Percentiles rank a stretch among this genome's conserved stretches.
These are phyloP conservation scores for Tortricodes alternella DNA, from an alignment of 2,888 invertebrate genomes.

Conservation along the genomic window DNA sequence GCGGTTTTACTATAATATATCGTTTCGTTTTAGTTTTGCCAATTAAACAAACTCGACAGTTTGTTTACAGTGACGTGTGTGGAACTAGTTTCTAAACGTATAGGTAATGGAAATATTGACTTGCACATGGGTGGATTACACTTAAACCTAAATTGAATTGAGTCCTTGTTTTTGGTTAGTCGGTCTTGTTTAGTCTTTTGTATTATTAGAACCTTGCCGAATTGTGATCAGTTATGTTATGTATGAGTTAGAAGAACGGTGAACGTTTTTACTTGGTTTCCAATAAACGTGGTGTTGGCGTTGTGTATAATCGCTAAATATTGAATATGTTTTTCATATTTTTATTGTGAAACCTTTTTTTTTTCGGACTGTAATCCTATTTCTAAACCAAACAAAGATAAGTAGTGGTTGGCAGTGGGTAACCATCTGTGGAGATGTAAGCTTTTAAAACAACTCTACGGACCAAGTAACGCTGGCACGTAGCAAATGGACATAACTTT, in stretches of 20 bases:
- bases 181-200: conserved; percentile 36
- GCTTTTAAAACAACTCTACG: no score
- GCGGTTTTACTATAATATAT: conserved; percentile 48
- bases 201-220: conserved; percentile 49
- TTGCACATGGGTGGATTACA: conserved; percentile 61
- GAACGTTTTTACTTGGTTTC: conserved; percentile 4
- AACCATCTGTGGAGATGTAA: no score
- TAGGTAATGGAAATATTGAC: conserved; percentile 53
- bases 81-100: conserved; percentile 56
- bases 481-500: no score
- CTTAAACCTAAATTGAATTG: conserved; percentile 19
- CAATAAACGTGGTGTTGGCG: neutral
- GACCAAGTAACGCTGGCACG: no score
- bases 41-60: conserved; percentile 61
- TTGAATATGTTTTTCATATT: neutral
- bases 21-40: conserved; percentile 49
- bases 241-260: conserved; percentile 36
- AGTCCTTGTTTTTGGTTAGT: conserved; percentile 25
- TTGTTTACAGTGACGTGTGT: conserved; percentile 73
- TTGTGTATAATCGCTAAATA: neutral
- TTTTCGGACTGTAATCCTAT: no score
- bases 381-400: no score
- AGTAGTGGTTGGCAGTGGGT: no score
- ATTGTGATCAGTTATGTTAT: conserved; percentile 44
- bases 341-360: neutral